Evolutionary conservation across 1,140 invertebrate species (phyloP), one percentile per base, ranked within the genome.

Genomic region (Drosophila setifemur): DNA sequence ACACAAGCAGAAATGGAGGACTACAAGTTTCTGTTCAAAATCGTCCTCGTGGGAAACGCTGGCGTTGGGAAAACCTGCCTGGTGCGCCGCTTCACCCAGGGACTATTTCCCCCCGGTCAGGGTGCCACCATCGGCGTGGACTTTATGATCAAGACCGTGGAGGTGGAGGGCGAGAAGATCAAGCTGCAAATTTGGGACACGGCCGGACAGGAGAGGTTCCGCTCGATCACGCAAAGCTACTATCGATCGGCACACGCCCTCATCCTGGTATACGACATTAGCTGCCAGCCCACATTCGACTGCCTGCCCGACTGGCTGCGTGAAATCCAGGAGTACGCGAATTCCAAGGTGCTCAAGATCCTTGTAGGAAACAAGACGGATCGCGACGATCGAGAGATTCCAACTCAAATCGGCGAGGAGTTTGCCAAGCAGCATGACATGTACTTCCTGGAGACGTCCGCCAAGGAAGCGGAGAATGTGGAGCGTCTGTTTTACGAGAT

Each of bases 61-160:
- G 97, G 97, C 26, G 97, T 98, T 64, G 97, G 97, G 23, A 98
- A 98, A 91, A 98, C 97, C 31, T 98, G 97, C 92, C 93, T 98
- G 39, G 96, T 98, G 39, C 93, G 97, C 67, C 92, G 97, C 79
- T 98, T 97, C 92, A 96, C 96, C 19, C 96, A 97, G 91, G 97
- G 97, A 0, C 91, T 98, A 12, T 98, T 98, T 92, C 97, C 97
- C 26, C 97, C 97, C 18, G 97, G 97, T 29, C 98, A 99, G 93
- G 98, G 98, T 50, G 98, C 98, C 60, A 99, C 98, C 2, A 99
- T 99, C 79, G 98, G 98, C 53, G 98, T 99, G 8, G 98, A 99
- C 93, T 99, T 99, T 90, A 99, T 99, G 95, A 99, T 99, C 86
- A 99, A 99, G 92, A 99, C 98, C 57, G 95, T 99, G 6, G 96